Percentiles rank a stretch among this genome's conserved stretches.
phyloP scores from a whole-genome alignment of 1,140 invertebrate genomes.

The Leptopilina clavipes region DNA sequence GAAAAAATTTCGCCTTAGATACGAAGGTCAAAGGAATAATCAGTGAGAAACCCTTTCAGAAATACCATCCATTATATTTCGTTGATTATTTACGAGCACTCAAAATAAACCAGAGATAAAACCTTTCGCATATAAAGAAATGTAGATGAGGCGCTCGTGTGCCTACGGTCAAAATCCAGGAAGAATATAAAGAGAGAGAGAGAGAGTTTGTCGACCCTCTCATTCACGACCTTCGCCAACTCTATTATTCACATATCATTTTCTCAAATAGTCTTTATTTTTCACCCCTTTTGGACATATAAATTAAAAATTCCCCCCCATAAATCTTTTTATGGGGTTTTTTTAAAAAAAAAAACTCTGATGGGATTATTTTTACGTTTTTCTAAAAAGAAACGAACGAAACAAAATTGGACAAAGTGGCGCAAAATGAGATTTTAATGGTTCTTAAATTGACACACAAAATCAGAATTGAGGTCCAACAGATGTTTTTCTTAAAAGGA shows the following conservation, averaged over 20 bases:
- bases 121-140: slow-evolving; percentile 8
- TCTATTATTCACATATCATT: slow-evolving; percentile 27
- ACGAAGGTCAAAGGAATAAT: slow-evolving; percentile 32
- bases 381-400: neutral
- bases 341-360: too few species aligned
- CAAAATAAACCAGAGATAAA: slow-evolving; percentile 41
- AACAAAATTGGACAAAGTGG: slow-evolving; percentile 11
- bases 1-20: slow-evolving; percentile 9
- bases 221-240: slow-evolving; percentile 36
- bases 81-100: slow-evolving; percentile 52
- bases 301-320: too few species aligned
- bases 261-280: neutral
- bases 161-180: slow-evolving; percentile 38
- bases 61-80: slow-evolving; percentile 40
- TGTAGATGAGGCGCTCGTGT: slow-evolving; percentile 29
- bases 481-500: neutral
- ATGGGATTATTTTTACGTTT: neutral
- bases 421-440: slow-evolving; percentile 40
- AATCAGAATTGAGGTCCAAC: neutral
- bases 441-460: slow-evolving; percentile 37
- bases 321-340: too few species aligned
- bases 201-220: slow-evolving; percentile 39
- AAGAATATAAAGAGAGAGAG: slow-evolving; percentile 2
- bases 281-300: too few species aligned
- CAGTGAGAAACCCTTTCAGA: slow-evolving; percentile 35